Base-by-base conservation (phyloP, 1,140 invertebrate genomes). In the Cepaea nemoralis region DNA sequence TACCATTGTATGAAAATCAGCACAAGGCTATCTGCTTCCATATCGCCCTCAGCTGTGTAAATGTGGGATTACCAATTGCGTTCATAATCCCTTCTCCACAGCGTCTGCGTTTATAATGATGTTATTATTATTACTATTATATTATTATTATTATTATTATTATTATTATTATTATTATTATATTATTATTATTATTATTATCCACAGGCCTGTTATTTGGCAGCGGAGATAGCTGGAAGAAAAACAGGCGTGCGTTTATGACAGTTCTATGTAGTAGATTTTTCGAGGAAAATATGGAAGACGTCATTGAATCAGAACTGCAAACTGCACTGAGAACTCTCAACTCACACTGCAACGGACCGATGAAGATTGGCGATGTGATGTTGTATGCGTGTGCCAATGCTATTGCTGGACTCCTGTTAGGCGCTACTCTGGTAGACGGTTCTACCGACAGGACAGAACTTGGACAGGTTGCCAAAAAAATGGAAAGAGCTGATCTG, bases 171-270 rank as follows among this genome's bases (percentile, higher is more conserved):
- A n/a, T n/a, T n/a, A n/a, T n/a, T n/a, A n/a, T 55, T n/a, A 16
- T n/a, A 55, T n/a, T n/a, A n/a, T n/a, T n/a, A n/a, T n/a, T n/a
- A 55, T 55, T 55, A 16, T 55, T 22, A 14, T 14, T 69, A 22
- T 31, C 14, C 22, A 8, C 74, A 83, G 82, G 82, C 42, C 66
- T 83, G 31, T 73, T 83, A 22, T 83, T 83, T 73, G 82, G 82
- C 2, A 39, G 35, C 33, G 82, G 82, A 35, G 77, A 80, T 22
- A 0, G 22, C 42, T 83, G 82, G 82, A 39, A 66, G 35, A 73
- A 83, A 67, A 83, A 83, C 59, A 78, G 73, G 10, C n/a, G 35
- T 10, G 82, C 82, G 33, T 76, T 83, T 63, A 76, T 76, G 40
- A 42, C 42, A 16, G 82, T 63, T 19, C 22, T 83, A 71, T 63